Conservation (phyloP, 2,797 vertebrate species). For the Hylomyscus alleni region DNA sequence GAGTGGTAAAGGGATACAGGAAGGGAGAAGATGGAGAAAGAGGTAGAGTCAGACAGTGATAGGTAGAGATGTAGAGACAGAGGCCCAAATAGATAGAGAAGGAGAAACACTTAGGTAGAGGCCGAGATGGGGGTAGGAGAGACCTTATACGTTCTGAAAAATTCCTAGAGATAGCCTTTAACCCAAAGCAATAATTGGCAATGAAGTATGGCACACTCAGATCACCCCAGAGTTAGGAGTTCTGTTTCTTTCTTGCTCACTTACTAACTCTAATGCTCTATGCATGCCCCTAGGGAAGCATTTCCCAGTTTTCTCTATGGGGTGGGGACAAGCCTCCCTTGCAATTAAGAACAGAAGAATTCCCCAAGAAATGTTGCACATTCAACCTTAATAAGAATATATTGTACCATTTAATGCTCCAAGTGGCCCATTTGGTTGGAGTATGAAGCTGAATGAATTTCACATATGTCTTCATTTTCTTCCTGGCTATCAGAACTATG, state of each 20-base stretch:
- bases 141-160: background rate
- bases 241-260: background rate
- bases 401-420: background rate
- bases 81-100: background rate
- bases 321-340: background rate
- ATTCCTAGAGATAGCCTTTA: background rate
- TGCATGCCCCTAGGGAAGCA: background rate
- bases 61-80: background rate
- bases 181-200: background rate
- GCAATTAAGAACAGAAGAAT: background rate
- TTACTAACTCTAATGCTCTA: background rate
- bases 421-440: background rate
- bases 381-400: background rate
- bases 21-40: background rate
- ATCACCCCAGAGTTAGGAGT: background rate
- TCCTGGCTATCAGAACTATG: background rate
- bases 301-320: background rate
- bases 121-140: background rate
- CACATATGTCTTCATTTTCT: background rate
- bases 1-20: background rate
- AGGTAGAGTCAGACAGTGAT: background rate
- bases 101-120: background rate
- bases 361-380: background rate
- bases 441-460: background rate
- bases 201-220: constrained; percentile 15